These are phyloP conservation scores for Odocoileus virginianus DNA, from an alignment of 2,113 vertebrate genomes.

Conservation along the genomic window DNA sequence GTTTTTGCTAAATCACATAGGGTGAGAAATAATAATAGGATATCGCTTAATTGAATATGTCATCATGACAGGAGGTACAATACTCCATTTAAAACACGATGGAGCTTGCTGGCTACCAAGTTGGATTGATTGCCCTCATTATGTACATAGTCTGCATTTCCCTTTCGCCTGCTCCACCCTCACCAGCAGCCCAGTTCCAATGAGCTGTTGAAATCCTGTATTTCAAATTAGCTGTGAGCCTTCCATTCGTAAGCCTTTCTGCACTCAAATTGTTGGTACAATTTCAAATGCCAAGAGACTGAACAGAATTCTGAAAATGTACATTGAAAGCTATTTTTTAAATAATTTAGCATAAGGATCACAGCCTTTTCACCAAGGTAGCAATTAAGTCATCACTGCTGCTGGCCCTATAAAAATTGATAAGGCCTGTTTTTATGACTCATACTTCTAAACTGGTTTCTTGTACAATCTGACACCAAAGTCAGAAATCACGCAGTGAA, in stretches of 20 bases:
- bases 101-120: not conserved
- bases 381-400: constrained; percentile 80
- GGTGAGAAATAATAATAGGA: constrained; percentile 59
- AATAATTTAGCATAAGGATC: constrained; percentile 80
- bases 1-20: constrained; percentile 62
- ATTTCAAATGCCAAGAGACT: constrained; percentile 57
- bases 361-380: constrained; percentile 75
- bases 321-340: constrained; percentile 73
- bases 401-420: constrained; percentile 74
- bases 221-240: constrained; percentile 59
- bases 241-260: constrained; percentile 56
- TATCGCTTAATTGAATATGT: constrained; percentile 54
- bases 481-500: constrained; percentile 69
- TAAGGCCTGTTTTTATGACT: constrained; percentile 72
- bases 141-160: not conserved
- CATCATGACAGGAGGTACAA: constrained; percentile 37
- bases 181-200: not conserved
- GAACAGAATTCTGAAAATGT: constrained; percentile 76
- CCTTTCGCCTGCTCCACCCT: not conserved
- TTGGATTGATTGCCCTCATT: constrained; percentile 50
- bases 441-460: constrained; percentile 69
- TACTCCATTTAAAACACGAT: not conserved
- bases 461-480: constrained; percentile 68
- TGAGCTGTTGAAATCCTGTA: constrained; percentile 38
- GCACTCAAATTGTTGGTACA: constrained; percentile 57